phyloP scores from a whole-genome alignment of 2,888 invertebrate genomes.

The Lepeophtheirus nordmannii region DNA sequence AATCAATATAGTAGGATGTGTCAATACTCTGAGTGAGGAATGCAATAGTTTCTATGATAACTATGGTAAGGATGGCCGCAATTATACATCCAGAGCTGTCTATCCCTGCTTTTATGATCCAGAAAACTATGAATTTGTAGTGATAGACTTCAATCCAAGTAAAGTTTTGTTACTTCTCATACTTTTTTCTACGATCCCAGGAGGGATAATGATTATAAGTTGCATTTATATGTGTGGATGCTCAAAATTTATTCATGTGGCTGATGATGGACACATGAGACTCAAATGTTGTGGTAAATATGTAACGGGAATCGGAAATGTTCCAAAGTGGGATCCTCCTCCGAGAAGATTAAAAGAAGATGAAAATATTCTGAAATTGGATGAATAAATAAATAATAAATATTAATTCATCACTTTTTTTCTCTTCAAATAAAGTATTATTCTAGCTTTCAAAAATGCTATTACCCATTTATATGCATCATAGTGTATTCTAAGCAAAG shows the following conservation, averaged over 20 bases:
- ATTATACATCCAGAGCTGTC: slow-evolving; percentile 27
- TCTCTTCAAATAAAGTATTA: too few relatives aligned
- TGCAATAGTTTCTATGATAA: slow-evolving; percentile 26
- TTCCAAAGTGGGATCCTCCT: slow-evolving; percentile 21
- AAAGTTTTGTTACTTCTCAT: slow-evolving; percentile 26
- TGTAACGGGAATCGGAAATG: slow-evolving; percentile 24
- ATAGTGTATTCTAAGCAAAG: too few relatives aligned
- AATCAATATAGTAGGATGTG: slow-evolving; percentile 28
- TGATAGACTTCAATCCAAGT: slow-evolving; percentile 28
- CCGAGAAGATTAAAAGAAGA: slow-evolving; percentile 5
- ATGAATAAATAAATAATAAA: not conserved
- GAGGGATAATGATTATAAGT: slow-evolving; percentile 19
- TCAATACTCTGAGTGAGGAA: slow-evolving; percentile 28
- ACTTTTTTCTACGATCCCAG: slow-evolving; percentile 27
- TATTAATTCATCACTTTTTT: not conserved
- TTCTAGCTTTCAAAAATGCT: too few relatives aligned
- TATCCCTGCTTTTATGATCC: slow-evolving; percentile 28
- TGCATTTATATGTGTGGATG: slow-evolving; percentile 25
- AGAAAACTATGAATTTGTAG: slow-evolving; percentile 26
- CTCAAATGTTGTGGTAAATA: slow-evolving; percentile 23
- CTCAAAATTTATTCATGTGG: slow-evolving; percentile 16
- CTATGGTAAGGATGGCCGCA: slow-evolving; percentile 26
- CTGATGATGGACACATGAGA: slow-evolving; percentile 24
- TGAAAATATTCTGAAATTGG: slow-evolving; percentile 3
- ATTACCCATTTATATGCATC: too few relatives aligned